Base-by-base conservation (phyloP, 2,113 vertebrate species). In the Platysternon megacephalum region DNA sequence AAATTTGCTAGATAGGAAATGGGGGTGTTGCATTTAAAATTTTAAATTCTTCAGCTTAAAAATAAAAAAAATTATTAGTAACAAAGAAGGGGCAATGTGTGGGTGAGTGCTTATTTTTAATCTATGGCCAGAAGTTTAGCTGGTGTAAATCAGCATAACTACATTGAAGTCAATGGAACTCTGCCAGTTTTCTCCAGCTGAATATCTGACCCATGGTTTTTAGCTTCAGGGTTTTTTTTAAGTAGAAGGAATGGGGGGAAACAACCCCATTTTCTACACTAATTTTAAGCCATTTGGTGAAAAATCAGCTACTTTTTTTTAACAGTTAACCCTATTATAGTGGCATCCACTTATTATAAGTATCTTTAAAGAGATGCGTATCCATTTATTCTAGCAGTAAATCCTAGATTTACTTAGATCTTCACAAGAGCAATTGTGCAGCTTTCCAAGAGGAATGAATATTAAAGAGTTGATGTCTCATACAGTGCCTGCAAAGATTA, bases 401-500 rank as follows among this genome's bases (percentile, higher is more conserved):
- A 96, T 95, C 93, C 95, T 87, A 96, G 89, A 94, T 93, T 97
- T 95, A 94, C 91, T 97, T 93, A 97, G 89, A 96, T 97, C 95
- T 97, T 93, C 90, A 86, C 5, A 76, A 98, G 96, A 97, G 98
- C 97, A 98, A 90, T 94, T 92, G 87, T 94, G 65, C 44, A 44
- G 26, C 26, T 97, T 97, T 98, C 94, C 55, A 96, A 97, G 85
- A 97, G 58, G 55, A 95, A 53, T 28, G n/a, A 97, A 93, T 98
- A 97, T 95, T 98, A 97, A 97, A 96, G 82, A 95, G 87, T 2
- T 95, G 96, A 85, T 97, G 94, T 91, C 94, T 96, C 72, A 91
- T 35, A 89, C 6, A 52, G 91, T 88, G 72, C 91, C 80, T 90
- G 79, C 95, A 91, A 97, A 97, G 97, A 97, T 96, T 98, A 97